phyloP scores from a whole-genome alignment of 2,888 invertebrate species.

The Lasius platythorax region DNA sequence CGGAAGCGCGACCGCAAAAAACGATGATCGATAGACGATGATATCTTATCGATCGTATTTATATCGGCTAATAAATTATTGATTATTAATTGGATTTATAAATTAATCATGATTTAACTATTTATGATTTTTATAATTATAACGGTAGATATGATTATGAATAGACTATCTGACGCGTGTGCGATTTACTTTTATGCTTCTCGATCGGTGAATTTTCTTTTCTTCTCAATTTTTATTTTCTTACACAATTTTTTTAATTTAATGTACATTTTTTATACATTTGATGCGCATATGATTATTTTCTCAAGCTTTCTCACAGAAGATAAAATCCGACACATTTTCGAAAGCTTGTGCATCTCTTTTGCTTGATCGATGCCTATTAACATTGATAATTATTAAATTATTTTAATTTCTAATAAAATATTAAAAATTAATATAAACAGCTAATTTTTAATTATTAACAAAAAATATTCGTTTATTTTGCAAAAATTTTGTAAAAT shows the following conservation, averaged over 20 bases:
- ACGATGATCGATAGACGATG: background rate
- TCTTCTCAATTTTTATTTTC: background rate
- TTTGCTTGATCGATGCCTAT: background rate
- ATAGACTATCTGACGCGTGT: background rate
- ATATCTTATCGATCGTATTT: slow-evolving; percentile 10
- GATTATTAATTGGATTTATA: slow-evolving; percentile 19
- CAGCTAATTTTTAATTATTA: background rate
- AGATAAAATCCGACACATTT: background rate
- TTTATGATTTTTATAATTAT: background rate
- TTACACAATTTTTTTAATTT: background rate
- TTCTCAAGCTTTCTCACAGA: background rate
- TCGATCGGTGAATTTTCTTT: background rate
- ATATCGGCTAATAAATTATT: slow-evolving; percentile 13
- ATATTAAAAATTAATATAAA: background rate
- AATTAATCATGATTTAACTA: background rate
- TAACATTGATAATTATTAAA: background rate
- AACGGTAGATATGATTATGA: background rate
- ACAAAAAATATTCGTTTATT: background rate
- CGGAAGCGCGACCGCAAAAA: background rate
- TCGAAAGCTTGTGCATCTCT: background rate
- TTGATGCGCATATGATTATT: background rate
- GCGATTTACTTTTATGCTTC: background rate
- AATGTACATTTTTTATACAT: background rate
- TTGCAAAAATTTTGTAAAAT: background rate
- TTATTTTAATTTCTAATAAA: background rate